phyloP scores from a whole-genome alignment of 92 coral and sea anemone genomes.

The Anthopleura xanthogrammica region DNA sequence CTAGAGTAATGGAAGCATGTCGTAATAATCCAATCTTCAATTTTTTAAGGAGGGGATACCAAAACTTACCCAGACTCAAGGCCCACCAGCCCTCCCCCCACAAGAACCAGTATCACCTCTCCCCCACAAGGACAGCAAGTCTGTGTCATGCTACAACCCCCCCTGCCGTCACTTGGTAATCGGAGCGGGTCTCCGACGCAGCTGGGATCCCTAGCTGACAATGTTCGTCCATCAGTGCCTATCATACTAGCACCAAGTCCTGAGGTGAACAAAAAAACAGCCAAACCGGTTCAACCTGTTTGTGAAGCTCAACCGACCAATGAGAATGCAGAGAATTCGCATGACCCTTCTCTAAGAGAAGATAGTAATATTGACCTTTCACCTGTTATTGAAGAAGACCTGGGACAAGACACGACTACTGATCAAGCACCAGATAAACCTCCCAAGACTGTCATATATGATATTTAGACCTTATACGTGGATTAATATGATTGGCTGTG shows the following conservation, averaged over 20 bases:
- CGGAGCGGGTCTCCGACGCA: conserved; percentile 94
- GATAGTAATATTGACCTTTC: conserved; percentile 46
- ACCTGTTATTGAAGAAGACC: conserved; percentile 15
- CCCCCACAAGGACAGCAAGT: conserved; percentile 82
- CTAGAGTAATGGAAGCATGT: neutral
- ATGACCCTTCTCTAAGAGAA: conserved; percentile 41
- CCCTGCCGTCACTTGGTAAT: conserved; percentile 91
- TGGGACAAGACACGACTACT: neutral
- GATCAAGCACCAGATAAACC: conserved; percentile 40
- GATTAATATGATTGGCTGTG: neutral
- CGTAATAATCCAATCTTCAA: neutral
- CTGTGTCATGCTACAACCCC: conserved; percentile 94
- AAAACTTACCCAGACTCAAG: conserved; percentile 2
- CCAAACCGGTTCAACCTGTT: conserved; percentile 8
- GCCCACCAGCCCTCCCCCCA: conserved; percentile 22
- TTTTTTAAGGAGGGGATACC: conserved; percentile 1
- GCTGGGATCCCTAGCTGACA: conserved; percentile 93
- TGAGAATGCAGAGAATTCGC: conserved; percentile 32
- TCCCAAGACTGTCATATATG: conserved; percentile 68
- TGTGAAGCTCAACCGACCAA: conserved; percentile 16
- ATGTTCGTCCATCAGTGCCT: conserved; percentile 94
- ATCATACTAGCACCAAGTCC: conserved; percentile 99
- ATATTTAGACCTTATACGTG: conserved; percentile 33
- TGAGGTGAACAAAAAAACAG: conserved; percentile 35
- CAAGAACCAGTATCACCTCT: conserved; percentile 45